A percentile compares a stretch with the other conserved stretches of the same genome.
phyloP scores from a whole-genome alignment of 2,888 invertebrate genomes.

The Pimpla rufipes region DNA sequence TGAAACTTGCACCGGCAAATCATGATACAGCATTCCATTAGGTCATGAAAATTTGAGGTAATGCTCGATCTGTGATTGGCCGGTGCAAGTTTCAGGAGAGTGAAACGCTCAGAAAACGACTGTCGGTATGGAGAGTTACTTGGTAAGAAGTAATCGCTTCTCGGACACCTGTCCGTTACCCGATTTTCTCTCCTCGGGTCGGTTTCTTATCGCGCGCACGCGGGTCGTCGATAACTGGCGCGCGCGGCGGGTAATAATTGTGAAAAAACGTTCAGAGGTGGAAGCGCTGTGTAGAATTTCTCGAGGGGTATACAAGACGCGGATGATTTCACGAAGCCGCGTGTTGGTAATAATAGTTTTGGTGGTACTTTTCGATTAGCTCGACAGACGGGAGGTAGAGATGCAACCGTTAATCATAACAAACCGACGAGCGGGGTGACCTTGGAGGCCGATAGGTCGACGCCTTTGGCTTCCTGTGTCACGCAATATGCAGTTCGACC shows the following conservation, averaged over 20 bases:
- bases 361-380: not conserved
- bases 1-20: no score
- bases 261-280: slow-evolving; percentile 4
- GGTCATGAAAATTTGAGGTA: no score
- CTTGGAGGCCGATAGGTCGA: not conserved
- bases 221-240: no score
- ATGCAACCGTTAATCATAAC: not conserved
- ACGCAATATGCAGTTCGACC: not conserved
- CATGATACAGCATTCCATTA: no score
- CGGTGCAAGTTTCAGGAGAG: no score
- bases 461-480: no score
- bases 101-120: no score
- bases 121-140: no score
- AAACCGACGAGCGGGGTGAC: not conserved
- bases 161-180: no score
- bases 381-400: not conserved
- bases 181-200: not conserved
- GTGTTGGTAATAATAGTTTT: not conserved
- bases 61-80: no score
- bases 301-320: not conserved
- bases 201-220: not conserved
- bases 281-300: not conserved
- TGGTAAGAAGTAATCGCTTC: no score
- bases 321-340: not conserved
- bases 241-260: not conserved